These are phyloP conservation scores for Anastrepha ludens DNA, from an alignment of 1,140 invertebrate species.

Conservation along the genomic window DNA sequence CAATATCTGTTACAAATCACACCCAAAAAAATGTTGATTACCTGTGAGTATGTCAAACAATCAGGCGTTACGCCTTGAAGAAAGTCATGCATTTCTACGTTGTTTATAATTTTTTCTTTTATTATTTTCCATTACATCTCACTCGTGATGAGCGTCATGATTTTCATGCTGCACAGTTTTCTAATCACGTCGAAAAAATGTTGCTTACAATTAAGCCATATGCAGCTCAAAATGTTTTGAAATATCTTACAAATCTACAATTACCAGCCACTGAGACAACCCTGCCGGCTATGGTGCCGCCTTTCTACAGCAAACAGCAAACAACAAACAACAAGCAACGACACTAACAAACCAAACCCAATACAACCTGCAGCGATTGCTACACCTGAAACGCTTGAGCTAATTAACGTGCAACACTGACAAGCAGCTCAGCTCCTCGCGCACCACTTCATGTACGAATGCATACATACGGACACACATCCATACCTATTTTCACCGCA, in stretches of 20 bases:
- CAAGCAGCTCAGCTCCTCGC: not conserved
- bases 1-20: conserved; percentile 12
- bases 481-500: not conserved
- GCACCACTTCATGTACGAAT: not conserved
- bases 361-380: conserved; percentile 44
- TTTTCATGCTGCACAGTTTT: conserved; percentile 9
- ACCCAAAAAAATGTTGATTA: conserved; percentile 3
- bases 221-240: conserved; percentile 28
- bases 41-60: conserved; percentile 36
- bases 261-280: not conserved
- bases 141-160: conserved; percentile 40
- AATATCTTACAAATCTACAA: conserved; percentile 40
- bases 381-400: conserved; percentile 49
- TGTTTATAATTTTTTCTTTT: not conserved
- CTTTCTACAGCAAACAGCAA: not conserved
- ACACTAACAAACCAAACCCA: conserved; percentile 6
- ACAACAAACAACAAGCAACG: not conserved
- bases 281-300: not conserved
- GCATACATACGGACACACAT: too few species aligned
- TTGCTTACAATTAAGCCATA: conserved; percentile 38
- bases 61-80: not conserved
- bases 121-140: conserved; percentile 11
- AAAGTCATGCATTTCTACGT: not conserved
- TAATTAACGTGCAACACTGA: conserved; percentile 51
- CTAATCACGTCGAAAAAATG: not conserved